Base-by-base conservation (phyloP, 1,140 invertebrate genomes). In the Akabosia matsudoensis region DNA sequence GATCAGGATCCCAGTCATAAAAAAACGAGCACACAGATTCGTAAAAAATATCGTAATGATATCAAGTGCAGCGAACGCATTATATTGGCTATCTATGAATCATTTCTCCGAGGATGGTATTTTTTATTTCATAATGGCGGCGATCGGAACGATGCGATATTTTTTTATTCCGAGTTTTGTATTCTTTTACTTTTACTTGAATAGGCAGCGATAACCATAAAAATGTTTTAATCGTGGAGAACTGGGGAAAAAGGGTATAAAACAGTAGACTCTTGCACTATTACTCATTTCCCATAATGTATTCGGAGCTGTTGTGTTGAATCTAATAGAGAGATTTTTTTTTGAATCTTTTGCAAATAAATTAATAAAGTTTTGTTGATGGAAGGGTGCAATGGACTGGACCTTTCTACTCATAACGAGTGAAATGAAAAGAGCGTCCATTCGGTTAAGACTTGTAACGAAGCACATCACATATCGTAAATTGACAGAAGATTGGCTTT, bases 151-250 rank as follows among this genome's bases (percentile, higher is more conserved):
- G 37, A 45, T 45, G 37, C 37, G 7, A 45, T 18, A 45, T 45
- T 10, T 7, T 45, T 45, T 45, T 45, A n/a, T n/a, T 56, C 24
- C 7, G 10, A 7, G 24, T 7, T 4, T 56, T 22, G 13, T 22
- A 56, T 56, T 56, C 54, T 56, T 56, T 56, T 56, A 56, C 54
- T 4, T 56, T 22, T 56, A 24, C 10, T 56, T 56, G 54, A 56
- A 56, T 56, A 56, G 54, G 54, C 54, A 56, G 54, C 54, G 54
- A 56, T 56, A 56, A 24, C 54, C 54, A 56, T n/a, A 24, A 56
- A 56, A 45, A 22, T 56, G 54, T 22, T 56, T 56, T 56, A 56
- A 56, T 56, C 54, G 54, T 13, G 54, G 24, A 56, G 54, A 22
- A 56, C 7, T 18, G 37, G 54, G n/a, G 54, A 16, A 22, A 24